A percentile compares a stretch with the other conserved stretches of the same genome.
Conservation (phyloP, 1,140 invertebrate species). For the Neodiprion virginianus region DNA sequence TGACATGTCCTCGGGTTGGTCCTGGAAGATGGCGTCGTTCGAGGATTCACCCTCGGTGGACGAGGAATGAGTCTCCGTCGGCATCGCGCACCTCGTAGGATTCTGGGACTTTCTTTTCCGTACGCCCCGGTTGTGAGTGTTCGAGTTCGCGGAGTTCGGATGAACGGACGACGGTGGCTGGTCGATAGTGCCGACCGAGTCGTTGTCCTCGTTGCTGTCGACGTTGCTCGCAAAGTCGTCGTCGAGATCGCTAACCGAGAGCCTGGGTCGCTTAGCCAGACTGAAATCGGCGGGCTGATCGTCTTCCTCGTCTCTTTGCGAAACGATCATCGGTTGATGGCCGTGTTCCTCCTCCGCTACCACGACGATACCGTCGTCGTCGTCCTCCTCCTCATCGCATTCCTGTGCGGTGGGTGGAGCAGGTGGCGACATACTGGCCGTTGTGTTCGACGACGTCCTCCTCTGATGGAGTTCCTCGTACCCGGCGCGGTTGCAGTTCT, state of each 20-base stretch:
- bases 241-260: conserved; percentile 69
- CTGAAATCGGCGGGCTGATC: conserved; percentile 74
- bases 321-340: conserved; percentile 41
- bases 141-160: conserved; percentile 42
- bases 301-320: conserved; percentile 44
- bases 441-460: conserved; percentile 45
- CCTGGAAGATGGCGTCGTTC: conserved; percentile 68
- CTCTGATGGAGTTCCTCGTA: conserved; percentile 57
- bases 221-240: conserved; percentile 71
- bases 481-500: conserved; percentile 44
- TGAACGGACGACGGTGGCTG: conserved; percentile 48
- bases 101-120: conserved; percentile 92
- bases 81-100: conserved; percentile 82
- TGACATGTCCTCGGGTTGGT: conserved; percentile 68
- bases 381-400: conserved; percentile 64
- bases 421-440: conserved; percentile 28
- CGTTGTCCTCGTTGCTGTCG: conserved; percentile 74
- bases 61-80: conserved; percentile 63
- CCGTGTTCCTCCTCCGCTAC: conserved; percentile 46
- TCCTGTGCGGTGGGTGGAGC: conserved; percentile 38
- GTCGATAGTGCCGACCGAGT: conserved; percentile 64
- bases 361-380: conserved; percentile 59
- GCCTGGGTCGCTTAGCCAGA: conserved; percentile 69
- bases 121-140: conserved; percentile 46
- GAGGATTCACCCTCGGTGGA: conserved; percentile 72